These are phyloP conservation scores for Alitta virens DNA, from an alignment of 2,888 invertebrate species.

Conservation along the genomic window DNA sequence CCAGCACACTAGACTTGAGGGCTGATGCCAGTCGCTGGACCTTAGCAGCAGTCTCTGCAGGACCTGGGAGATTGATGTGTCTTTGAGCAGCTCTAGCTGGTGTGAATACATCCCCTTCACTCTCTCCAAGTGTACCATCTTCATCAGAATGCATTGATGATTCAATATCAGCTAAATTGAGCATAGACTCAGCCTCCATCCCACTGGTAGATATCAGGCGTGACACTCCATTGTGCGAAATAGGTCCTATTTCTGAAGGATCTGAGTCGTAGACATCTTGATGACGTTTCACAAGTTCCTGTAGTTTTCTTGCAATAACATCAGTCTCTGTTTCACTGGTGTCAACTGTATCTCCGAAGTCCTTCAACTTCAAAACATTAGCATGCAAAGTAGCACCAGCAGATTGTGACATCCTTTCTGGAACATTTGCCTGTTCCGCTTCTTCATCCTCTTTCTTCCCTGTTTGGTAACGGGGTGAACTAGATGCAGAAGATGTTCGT, in stretches of 20 bases:
- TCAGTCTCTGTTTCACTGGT: slow-evolving; percentile 8
- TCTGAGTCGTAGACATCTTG: not conserved
- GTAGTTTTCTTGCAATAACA: slow-evolving; percentile 5
- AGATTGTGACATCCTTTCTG: not conserved
- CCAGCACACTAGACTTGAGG: too few relatives aligned
- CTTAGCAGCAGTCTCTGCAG: too few relatives aligned
- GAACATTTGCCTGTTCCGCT: not conserved
- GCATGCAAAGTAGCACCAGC: not conserved
- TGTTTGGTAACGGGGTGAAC: not conserved
- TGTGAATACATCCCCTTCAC: slow-evolving; percentile 5
- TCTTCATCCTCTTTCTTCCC: not conserved
- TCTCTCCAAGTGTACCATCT: not conserved
- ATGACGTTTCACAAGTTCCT: slow-evolving; percentile 3
- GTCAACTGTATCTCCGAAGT: not conserved
- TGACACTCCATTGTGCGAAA: not conserved
- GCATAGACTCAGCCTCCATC: slow-evolving; percentile 8
- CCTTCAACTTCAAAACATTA: not conserved
- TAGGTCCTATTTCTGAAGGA: not conserved
- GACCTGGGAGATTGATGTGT: too few relatives aligned
- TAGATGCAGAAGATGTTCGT: slow-evolving; percentile 1
- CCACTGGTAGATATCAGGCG: not conserved
- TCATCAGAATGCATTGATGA: slow-evolving; percentile 13
- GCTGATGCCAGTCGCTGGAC: too few relatives aligned
- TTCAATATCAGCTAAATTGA: slow-evolving; percentile 12
- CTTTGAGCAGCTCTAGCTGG: not conserved